These are phyloP conservation scores for Larimichthys crocea DNA, from an alignment of 2,113 vertebrate genomes.

Conservation along the genomic window DNA sequence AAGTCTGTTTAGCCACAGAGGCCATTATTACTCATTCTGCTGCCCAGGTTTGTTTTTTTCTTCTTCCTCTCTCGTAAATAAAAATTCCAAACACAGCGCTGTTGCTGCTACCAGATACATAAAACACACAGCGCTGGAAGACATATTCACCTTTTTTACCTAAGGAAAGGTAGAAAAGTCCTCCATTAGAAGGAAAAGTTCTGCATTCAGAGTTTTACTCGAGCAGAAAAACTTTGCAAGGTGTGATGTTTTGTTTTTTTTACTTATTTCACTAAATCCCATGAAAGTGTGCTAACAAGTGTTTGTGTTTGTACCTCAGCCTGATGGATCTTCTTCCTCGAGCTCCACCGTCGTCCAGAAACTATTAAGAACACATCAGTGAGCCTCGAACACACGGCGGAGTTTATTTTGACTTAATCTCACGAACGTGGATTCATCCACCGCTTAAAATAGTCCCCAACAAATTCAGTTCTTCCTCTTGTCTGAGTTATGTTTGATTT, in stretches of 20 bases:
- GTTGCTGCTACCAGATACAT: constrained; percentile 1
- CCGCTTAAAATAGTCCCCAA: constrained; percentile 28
- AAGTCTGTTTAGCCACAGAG: constrained; percentile 4
- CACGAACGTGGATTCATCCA: constrained; percentile 11
- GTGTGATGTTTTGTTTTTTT: no score
- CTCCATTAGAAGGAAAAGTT: no score
- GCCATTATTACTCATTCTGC: constrained; percentile 7
- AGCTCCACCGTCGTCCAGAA: not conserved
- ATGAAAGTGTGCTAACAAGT: not conserved
- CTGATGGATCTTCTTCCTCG: not conserved
- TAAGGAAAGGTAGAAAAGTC: not conserved
- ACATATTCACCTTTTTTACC: not conserved
- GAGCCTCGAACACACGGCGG: not conserved
- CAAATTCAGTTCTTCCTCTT: not conserved
- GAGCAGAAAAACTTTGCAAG: no score
- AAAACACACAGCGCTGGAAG: constrained; percentile 7
- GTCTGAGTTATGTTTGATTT: no score
- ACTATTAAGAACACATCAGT: constrained; percentile 33
- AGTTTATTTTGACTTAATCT: not conserved
- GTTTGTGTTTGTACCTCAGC: not conserved
- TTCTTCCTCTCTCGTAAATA: not conserved
- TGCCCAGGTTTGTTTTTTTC: not conserved
- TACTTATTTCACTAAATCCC: not conserved
- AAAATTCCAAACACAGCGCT: not conserved
- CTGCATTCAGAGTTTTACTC: no score